phyloP scores from a whole-genome alignment of 2,113 vertebrate species.

The Mus spicilegus region DNA sequence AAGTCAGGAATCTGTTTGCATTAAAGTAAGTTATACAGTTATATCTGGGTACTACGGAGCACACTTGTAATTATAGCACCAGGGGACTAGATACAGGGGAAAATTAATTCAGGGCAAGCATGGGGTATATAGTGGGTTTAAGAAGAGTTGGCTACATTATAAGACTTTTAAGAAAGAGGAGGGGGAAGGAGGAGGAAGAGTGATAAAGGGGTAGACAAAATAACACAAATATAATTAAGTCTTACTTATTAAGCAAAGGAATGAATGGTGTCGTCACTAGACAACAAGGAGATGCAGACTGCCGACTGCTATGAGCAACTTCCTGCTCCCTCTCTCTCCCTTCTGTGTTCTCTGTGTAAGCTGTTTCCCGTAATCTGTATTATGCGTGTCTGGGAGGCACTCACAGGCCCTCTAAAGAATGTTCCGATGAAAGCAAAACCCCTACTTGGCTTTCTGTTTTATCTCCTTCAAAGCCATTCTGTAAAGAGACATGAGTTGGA shows the following conservation, averaged over 20 bases:
- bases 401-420: not conserved
- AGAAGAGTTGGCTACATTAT: too few relatives aligned
- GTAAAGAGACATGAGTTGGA: conserved; percentile 11
- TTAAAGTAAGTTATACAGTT: not conserved
- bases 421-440: not conserved
- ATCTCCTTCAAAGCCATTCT: not conserved
- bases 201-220: not conserved
- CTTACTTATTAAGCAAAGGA: not conserved
- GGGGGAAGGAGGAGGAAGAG: not conserved
- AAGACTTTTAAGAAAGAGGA: not conserved
- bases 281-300: not conserved
- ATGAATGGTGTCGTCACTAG: not conserved
- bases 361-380: not conserved
- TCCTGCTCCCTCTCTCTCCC: not conserved
- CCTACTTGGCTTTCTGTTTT: not conserved
- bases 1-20: not conserved
- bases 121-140: not conserved
- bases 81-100: not conserved
- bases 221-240: not conserved
- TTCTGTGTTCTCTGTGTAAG: not conserved
- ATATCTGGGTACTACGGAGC: not conserved
- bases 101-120: not conserved
- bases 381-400: not conserved
- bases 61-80: not conserved
- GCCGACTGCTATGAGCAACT: not conserved